Percentiles rank a stretch among this genome's conserved stretches.
These are phyloP conservation scores for Panthera leo DNA, from an alignment of 2,113 vertebrate species.

Conservation along the genomic window DNA sequence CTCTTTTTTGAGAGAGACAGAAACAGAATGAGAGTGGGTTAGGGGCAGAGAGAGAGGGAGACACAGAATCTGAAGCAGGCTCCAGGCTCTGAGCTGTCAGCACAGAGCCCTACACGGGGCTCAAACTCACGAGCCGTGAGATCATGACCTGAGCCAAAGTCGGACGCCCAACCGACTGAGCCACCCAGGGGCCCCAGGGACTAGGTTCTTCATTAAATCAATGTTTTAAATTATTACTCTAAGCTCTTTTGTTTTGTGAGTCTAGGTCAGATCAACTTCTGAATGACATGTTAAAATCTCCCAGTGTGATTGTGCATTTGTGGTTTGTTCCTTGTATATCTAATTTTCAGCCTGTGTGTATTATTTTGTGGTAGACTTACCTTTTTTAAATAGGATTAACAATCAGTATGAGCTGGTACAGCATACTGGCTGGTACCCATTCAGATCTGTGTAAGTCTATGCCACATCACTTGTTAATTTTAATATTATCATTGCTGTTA, in stretches of 20 bases:
- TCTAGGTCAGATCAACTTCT: background rate
- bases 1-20: too few relatives aligned
- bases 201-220: background rate
- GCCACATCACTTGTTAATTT: background rate
- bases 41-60: too few relatives aligned
- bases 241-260: background rate
- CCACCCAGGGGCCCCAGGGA: background rate
- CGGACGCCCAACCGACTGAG: too few relatives aligned
- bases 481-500: background rate
- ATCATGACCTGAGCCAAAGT: too few relatives aligned
- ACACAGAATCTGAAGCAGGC: too few relatives aligned
- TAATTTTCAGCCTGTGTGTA: background rate
- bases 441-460: background rate
- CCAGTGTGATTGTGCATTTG: background rate
- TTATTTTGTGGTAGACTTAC: constrained; percentile 8
- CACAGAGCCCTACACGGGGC: too few relatives aligned
- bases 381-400: background rate
- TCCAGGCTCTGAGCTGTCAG: too few relatives aligned
- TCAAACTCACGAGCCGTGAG: too few relatives aligned
- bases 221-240: background rate
- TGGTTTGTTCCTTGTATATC: background rate
- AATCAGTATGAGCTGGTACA: background rate
- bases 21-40: too few relatives aligned
- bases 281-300: background rate
- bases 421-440: background rate